Conservation (phyloP, 2,113 vertebrate genomes). For the Lagopus leucura region DNA sequence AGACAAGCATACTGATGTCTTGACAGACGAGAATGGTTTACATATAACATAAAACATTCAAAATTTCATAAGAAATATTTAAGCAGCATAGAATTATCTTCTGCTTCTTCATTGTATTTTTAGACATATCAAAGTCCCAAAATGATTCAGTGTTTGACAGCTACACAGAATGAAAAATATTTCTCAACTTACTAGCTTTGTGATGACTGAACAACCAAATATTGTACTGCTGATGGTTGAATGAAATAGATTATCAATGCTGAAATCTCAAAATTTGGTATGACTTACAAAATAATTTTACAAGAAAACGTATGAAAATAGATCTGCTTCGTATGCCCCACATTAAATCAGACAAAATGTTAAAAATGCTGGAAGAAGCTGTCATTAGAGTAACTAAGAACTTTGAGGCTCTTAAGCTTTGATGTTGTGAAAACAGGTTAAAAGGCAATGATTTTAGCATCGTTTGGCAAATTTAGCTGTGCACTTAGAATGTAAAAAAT, state of each 20-base stretch:
- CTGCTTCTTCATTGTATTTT: background rate
- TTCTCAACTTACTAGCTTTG: background rate
- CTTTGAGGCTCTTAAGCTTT: background rate
- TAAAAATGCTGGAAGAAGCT: background rate
- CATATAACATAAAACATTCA: background rate
- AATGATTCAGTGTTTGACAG: background rate
- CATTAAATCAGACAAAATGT: background rate
- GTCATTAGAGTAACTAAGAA: background rate
- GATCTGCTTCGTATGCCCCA: background rate
- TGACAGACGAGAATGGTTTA: background rate
- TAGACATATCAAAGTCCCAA: background rate
- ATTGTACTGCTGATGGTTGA: background rate
- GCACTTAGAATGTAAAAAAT: background rate
- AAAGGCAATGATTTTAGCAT: background rate
- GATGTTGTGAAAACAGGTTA: background rate
- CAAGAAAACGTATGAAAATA: background rate
- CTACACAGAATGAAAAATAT: background rate
- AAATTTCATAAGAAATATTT: background rate
- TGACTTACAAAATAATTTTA: background rate
- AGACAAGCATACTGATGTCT: background rate
- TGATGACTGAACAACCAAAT: background rate
- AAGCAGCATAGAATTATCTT: background rate
- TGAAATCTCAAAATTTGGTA: background rate
- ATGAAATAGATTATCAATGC: background rate
- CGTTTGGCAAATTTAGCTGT: background rate